A percentile compares a stretch with the other conserved stretches of the same genome.
phyloP scores from a whole-genome alignment of 2,797 vertebrate genomes.

The Chaunax sp. region DNA sequence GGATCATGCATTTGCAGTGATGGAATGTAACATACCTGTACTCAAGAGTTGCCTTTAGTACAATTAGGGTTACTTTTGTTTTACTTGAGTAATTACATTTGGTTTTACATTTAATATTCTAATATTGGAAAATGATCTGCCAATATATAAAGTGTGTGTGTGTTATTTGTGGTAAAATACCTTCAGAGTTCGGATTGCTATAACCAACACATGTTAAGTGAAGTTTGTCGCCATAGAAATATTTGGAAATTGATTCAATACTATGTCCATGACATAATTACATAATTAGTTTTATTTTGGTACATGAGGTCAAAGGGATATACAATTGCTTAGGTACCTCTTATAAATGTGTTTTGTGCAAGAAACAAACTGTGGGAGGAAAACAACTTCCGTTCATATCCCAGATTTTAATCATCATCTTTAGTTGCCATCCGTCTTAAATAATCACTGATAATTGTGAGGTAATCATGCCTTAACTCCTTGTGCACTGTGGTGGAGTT shows the following conservation, averaged over 20 bases:
- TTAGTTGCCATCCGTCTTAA: neutral
- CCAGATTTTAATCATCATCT: neutral
- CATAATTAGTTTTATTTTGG: neutral
- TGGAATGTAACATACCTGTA: too few species aligned
- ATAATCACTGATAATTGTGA: neutral
- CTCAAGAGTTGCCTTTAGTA: too few species aligned
- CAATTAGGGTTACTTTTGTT: too few species aligned
- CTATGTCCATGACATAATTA: neutral
- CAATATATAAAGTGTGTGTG: neutral
- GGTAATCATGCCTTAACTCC: constrained; percentile 84
- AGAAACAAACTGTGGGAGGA: neutral
- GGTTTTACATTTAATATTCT: neutral
- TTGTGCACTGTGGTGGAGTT: constrained; percentile 90
- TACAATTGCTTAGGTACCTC: neutral
- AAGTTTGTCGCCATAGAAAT: neutral
- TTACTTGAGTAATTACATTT: too few species aligned
- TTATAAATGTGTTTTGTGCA: neutral
- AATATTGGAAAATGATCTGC: neutral
- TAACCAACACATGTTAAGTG: neutral
- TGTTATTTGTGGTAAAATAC: neutral
- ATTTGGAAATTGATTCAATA: too few species aligned
- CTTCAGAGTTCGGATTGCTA: neutral
- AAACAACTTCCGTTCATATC: neutral
- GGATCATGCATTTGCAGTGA: too few species aligned
- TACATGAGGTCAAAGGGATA: too few species aligned